Conservation (phyloP, 2,888 invertebrate genomes). For the Plebejus anna region DNA sequence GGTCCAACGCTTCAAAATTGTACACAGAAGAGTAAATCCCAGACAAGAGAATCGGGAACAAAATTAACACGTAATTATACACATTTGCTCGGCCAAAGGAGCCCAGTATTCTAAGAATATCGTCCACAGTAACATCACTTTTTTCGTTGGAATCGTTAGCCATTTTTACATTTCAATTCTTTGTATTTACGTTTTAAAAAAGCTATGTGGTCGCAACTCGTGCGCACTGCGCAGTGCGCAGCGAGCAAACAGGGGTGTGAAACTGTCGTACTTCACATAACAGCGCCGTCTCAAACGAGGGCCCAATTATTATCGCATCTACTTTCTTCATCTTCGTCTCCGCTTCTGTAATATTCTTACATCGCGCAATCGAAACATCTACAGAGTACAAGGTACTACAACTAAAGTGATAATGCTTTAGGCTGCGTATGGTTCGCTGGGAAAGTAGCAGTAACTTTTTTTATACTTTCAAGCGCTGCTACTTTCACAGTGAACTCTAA, state of each 20-base stretch:
- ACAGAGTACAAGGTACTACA: too few species aligned
- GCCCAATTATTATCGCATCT: background rate
- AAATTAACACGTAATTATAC: conserved; percentile 58
- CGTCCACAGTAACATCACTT: conserved; percentile 65
- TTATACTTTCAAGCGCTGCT: too few species aligned
- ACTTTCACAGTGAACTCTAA: too few species aligned
- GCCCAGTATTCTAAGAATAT: conserved; percentile 62
- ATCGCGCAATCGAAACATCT: too few species aligned
- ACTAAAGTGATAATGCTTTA: too few species aligned
- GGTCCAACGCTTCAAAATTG: conserved; percentile 71
- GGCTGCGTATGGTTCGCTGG: too few species aligned
- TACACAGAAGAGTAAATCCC: conserved; percentile 73
- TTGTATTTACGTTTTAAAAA: background rate
- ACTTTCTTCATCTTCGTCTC: background rate
- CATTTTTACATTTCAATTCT: background rate
- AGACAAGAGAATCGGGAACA: conserved; percentile 65
- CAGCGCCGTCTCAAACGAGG: background rate
- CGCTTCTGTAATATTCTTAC: too few species aligned
- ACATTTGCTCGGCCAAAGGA: conserved; percentile 68
- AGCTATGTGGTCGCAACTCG: background rate
- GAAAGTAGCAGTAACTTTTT: too few species aligned
- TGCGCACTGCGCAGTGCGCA: background rate
- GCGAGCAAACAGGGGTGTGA: background rate
- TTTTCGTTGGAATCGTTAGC: conserved; percentile 41
- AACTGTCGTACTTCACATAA: background rate